A percentile compares a stretch with the other conserved stretches of the same genome.
phyloP scores from a whole-genome alignment of 2,797 vertebrate genomes.

The Notoglanidium macrostoma region DNA sequence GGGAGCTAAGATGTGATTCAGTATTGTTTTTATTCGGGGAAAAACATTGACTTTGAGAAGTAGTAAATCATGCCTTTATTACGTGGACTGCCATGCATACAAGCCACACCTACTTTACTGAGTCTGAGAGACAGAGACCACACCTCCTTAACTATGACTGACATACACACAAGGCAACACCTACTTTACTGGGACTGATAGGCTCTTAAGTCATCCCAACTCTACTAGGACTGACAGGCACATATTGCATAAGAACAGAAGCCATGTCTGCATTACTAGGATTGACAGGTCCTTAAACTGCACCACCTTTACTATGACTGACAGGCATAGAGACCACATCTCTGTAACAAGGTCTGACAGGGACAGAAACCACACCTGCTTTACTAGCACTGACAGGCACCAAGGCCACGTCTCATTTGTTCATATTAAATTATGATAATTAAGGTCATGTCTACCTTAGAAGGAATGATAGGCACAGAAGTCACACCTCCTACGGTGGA shows the following conservation, averaged over 20 bases:
- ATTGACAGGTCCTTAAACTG: neutral
- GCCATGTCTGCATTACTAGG: neutral
- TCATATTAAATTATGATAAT: too few relatives aligned
- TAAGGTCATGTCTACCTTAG: neutral
- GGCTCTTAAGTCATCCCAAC: neutral
- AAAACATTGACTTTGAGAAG: neutral
- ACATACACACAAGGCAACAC: neutral
- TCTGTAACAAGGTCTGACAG: neutral
- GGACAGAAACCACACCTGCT: neutral
- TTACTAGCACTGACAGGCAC: neutral
- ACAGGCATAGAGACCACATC: neutral
- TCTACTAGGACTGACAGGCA: neutral
- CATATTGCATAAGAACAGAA: neutral
- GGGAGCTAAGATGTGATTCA: neutral
- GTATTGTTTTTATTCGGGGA: neutral
- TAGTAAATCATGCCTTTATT: neutral
- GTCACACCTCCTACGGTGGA: neutral
- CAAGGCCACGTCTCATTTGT: too few relatives aligned
- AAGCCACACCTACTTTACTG: neutral
- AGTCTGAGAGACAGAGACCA: neutral
- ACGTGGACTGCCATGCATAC: neutral
- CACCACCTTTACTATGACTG: neutral
- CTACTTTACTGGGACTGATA: neutral
- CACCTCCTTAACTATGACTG: neutral
- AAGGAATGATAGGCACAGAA: neutral